A percentile compares a stretch with the other conserved stretches of the same genome.
These are phyloP conservation scores for Hyposoter dolosus DNA, from an alignment of 2,888 invertebrate genomes.

Conservation along the genomic window DNA sequence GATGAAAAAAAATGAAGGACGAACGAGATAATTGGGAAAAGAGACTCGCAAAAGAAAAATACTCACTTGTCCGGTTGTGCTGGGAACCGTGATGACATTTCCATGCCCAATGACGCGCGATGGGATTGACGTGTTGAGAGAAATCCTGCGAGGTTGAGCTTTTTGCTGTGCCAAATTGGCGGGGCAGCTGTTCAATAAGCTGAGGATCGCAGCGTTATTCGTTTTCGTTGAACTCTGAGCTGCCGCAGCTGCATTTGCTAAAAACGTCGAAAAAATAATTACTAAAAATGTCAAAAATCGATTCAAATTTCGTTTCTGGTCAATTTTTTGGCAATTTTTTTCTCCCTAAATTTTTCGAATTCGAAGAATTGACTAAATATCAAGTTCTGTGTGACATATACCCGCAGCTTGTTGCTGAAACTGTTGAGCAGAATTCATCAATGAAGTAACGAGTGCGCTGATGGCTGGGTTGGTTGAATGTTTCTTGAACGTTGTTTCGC, in stretches of 20 bases:
- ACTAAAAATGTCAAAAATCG: neutral
- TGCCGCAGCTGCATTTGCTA: conserved; percentile 81
- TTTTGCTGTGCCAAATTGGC: conserved; percentile 86
- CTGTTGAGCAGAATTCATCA: conserved; percentile 93
- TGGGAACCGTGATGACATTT: conserved; percentile 83
- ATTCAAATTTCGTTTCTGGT: too few relatives aligned
- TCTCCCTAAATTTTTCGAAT: too few relatives aligned
- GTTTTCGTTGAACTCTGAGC: conserved; percentile 83
- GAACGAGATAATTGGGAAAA: neutral
- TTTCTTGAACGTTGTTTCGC: conserved; percentile 86
- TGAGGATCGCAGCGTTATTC: conserved; percentile 91
- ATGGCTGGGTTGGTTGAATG: conserved; percentile 88
- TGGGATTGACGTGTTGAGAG: conserved; percentile 82
- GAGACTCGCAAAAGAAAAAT: neutral
- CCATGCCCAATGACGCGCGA: conserved; percentile 82
- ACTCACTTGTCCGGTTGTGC: conserved; percentile 82
- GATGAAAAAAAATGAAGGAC: neutral
- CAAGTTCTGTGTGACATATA: conserved; percentile 81
- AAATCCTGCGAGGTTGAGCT: conserved; percentile 80
- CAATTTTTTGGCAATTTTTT: neutral
- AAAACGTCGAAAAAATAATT: neutral
- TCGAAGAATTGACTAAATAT: neutral
- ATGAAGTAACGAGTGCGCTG: conserved; percentile 91
- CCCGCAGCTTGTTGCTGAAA: conserved; percentile 89
- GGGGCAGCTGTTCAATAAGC: conserved; percentile 91